phyloP scores from a whole-genome alignment of 2,113 vertebrate species.

The Gracilinanus agilis region DNA sequence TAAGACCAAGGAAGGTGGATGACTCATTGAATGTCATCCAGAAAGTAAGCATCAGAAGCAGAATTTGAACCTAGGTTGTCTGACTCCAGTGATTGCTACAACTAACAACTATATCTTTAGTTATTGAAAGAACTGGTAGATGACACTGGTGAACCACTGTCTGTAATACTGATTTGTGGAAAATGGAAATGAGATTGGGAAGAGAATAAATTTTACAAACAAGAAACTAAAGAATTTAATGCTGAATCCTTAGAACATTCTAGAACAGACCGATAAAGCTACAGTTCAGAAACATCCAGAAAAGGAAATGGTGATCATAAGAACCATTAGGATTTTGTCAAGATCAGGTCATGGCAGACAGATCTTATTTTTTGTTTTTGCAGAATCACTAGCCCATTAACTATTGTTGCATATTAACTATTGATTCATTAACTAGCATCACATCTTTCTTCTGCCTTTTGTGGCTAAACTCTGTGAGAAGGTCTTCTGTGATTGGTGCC shows the following conservation, averaged over 20 bases:
- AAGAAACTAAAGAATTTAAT: background rate
- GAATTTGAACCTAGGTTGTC: too few relatives aligned
- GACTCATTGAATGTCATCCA: too few relatives aligned
- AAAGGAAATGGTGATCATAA: background rate
- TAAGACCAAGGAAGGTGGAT: background rate
- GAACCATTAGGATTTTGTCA: background rate
- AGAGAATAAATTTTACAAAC: background rate
- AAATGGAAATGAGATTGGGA: background rate
- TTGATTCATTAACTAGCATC: too few relatives aligned
- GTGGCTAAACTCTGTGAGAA: too few relatives aligned
- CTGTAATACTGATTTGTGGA: background rate
- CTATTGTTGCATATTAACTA: too few relatives aligned
- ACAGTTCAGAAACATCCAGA: background rate
- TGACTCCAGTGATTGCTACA: too few relatives aligned
- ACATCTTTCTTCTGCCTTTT: too few relatives aligned
- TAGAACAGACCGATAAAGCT: background rate
- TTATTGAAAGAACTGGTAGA: background rate
- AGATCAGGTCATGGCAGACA: background rate
- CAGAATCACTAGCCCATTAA: background rate
- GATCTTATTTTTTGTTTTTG: background rate
- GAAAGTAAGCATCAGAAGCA: too few relatives aligned
- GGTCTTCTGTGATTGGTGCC: too few relatives aligned
- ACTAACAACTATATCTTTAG: background rate
- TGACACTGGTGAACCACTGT: background rate
- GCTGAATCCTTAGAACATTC: background rate